phyloP scores from a whole-genome alignment of 1,140 invertebrate genomes.

The Achroia grisella region DNA sequence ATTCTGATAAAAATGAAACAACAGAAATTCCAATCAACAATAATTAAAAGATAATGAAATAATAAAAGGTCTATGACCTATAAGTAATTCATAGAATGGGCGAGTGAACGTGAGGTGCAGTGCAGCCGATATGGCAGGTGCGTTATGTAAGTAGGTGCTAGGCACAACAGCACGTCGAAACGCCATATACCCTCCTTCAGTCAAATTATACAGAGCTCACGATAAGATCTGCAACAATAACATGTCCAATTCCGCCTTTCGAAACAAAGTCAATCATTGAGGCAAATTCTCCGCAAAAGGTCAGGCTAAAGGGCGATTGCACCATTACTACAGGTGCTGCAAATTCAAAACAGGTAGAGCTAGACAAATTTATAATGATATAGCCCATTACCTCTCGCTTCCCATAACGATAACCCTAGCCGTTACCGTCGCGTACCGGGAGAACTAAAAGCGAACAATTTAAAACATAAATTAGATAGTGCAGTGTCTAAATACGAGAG shows the following conservation, averaged over 20 bases:
- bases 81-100: constrained; percentile 70
- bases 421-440: constrained; percentile 29
- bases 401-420: constrained; percentile 44
- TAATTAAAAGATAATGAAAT: constrained; percentile 39
- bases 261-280: constrained; percentile 12
- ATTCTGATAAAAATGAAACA: background rate
- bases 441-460: constrained; percentile 51
- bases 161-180: constrained; percentile 31
- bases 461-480: constrained; percentile 70
- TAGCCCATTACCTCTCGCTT: constrained; percentile 40
- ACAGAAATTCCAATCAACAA: constrained; percentile 1
- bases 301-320: constrained; percentile 16
- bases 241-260: constrained; percentile 28
- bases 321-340: constrained; percentile 4
- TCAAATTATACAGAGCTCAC: constrained; percentile 35
- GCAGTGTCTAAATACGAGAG: constrained; percentile 63
- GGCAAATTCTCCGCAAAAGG: constrained; percentile 13
- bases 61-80: constrained; percentile 66
- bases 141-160: constrained; percentile 56
- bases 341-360: constrained; percentile 5
- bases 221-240: constrained; percentile 58
- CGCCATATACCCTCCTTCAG: constrained; percentile 22
- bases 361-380: constrained; percentile 59
- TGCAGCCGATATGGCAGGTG: constrained; percentile 68
- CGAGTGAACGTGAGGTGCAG: constrained; percentile 58